Percentiles rank a stretch among this genome's conserved stretches.
Conservation (phyloP, 2,888 invertebrate genomes). For the Dimorphilus gyrociliatus region DNA sequence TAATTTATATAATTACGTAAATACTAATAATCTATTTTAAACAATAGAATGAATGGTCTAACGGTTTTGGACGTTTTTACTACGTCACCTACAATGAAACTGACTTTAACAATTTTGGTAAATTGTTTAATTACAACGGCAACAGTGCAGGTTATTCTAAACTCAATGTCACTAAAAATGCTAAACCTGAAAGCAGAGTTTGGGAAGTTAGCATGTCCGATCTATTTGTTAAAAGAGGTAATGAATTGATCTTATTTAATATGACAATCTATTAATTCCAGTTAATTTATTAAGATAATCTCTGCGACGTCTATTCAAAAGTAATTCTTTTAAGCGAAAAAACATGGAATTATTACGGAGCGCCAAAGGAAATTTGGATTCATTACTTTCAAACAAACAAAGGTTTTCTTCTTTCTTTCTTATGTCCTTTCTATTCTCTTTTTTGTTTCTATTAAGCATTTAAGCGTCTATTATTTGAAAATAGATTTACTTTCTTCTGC, state of each 20-base stretch:
- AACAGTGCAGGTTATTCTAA: conserved; percentile 22
- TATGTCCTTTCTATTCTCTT: too few relatives aligned
- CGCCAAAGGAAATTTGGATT: conserved; percentile 18
- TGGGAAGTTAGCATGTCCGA: conserved; percentile 15
- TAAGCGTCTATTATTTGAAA: too few relatives aligned
- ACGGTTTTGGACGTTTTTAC: conserved; percentile 15
- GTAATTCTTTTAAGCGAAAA: conserved; percentile 11
- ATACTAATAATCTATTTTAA: conserved; percentile 1
- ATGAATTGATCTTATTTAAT: too few relatives aligned
- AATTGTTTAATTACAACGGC: conserved; percentile 16
- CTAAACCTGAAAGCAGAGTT: conserved; percentile 17
- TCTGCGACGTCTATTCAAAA: conserved; percentile 13
- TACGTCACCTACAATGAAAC: conserved; percentile 24
- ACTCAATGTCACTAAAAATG: conserved; percentile 19
- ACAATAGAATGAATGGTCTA: too few relatives aligned
- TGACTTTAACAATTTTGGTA: conserved; percentile 20
- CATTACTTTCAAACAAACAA: conserved; percentile 9
- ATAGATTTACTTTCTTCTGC: background rate
- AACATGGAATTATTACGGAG: conserved; percentile 17
- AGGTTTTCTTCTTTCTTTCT: too few relatives aligned
- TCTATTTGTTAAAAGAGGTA: conserved; percentile 14
- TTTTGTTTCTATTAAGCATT: too few relatives aligned
- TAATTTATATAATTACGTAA: background rate
- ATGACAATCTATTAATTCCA: too few relatives aligned
- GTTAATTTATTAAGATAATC: conserved; percentile 5